Base-by-base conservation (phyloP, 2,888 invertebrate genomes). In the Monoplex corrugatus region DNA sequence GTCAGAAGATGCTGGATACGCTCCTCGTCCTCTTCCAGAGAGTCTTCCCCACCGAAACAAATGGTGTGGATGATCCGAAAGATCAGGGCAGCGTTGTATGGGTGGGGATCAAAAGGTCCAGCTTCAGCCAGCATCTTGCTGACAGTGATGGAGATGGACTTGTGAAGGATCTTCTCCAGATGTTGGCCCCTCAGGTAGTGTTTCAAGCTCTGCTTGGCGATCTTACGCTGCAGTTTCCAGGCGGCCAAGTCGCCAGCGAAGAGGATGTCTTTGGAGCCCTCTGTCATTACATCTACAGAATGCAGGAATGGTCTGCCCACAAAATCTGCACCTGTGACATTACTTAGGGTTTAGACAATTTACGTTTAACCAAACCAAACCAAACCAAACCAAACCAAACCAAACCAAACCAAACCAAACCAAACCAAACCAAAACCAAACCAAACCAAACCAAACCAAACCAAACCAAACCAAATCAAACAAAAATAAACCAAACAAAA, bases 161-260 rank as follows among this genome's bases (percentile, higher is more conserved):
- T 6, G n/a, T 68, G 68, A 28, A 68, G 28, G 68, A 68, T n/a
- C 2, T 68, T 68, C 68, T 68, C 68, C 68, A 68, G 68, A n/a
- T 68, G 68, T 28, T 68, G 68, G 0, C 68, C 68, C n/a, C n/a
- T 68, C 68, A 68, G 23, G 68, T 68, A 68, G 68, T 68, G 16
- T 38, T 35, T 50, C 32, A 85, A 23, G 8, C 57, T 57, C 57
- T 85, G 50, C 57, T 5, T 87, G 44, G 45, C 75, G 57, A 80
- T 75, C n/a, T 75, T 45, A n/a, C 78, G 32, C 16, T 43, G 44
- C 32, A 80, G n/a, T 38, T 75, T 87, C 87, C 57, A 85, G 1
- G 32, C n/a, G 1, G 50, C 32, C 2, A 32, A 57, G 5, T 50
- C 28, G 38, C 50, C 57, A 13, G 85, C 38, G 38, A 45, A 45